These are phyloP conservation scores for Chaetogeoica ovagalla DNA, from an alignment of 2,888 invertebrate species.

Conservation along the genomic window DNA sequence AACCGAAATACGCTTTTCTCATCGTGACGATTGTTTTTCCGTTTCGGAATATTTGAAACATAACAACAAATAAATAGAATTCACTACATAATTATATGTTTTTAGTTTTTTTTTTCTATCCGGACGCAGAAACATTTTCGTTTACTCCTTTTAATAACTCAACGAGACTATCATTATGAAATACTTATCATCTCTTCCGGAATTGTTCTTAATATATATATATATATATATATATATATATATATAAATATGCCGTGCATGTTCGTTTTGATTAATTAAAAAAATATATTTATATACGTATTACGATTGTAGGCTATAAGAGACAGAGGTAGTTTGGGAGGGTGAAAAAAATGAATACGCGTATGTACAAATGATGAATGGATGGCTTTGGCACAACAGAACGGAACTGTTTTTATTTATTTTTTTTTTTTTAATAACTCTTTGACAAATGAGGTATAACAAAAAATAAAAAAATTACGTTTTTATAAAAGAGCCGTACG, in stretches of 20 bases:
- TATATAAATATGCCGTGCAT: too few relatives aligned
- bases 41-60: too few relatives aligned
- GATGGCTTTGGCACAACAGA: conserved; percentile 5
- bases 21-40: too few relatives aligned
- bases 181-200: conserved; percentile 5
- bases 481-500: conserved; percentile 5
- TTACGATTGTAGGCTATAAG: conserved; percentile 7
- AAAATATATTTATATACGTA: background rate
- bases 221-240: background rate
- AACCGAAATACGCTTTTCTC: too few relatives aligned
- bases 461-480: conserved; percentile 28
- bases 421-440: conserved; percentile 26
- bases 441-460: conserved; percentile 50
- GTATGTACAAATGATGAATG: conserved; percentile 45
- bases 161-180: background rate
- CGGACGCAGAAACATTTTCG: background rate
- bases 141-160: conserved; percentile 6
- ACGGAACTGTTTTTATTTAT: conserved; percentile 12
- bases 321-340: conserved; percentile 25
- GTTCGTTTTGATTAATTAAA: conserved; percentile 36
- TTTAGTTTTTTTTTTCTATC: background rate
- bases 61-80: too few relatives aligned
- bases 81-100: background rate
- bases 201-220: background rate
- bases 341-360: conserved; percentile 34